Conservation (phyloP, 2,888 invertebrate genomes). For the Xestobium rufovillosum region DNA sequence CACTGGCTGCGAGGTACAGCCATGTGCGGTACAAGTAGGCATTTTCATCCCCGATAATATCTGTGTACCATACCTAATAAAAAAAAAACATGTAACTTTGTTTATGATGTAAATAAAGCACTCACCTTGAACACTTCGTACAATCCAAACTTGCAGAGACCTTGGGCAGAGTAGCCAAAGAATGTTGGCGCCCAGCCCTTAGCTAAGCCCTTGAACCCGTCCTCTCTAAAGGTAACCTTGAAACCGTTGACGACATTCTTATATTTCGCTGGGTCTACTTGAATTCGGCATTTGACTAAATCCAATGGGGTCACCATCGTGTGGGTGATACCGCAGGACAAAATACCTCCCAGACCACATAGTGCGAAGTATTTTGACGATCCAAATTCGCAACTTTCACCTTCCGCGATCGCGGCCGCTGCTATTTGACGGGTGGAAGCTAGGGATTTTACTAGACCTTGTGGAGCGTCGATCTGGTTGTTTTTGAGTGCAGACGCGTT, state of each 20-base stretch:
- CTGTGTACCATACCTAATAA: constrained; percentile 79
- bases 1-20: constrained; percentile 87
- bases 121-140: constrained; percentile 67
- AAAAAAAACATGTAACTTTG: constrained; percentile 5
- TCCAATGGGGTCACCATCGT: constrained; percentile 94
- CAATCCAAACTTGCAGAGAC: constrained; percentile 96
- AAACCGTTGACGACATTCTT: constrained; percentile 83
- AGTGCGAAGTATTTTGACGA: constrained; percentile 83
- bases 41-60: constrained; percentile 84
- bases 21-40: constrained; percentile 82
- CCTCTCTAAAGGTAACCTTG: constrained; percentile 77
- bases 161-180: constrained; percentile 92
- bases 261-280: constrained; percentile 92
- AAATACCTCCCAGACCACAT: constrained; percentile 84
- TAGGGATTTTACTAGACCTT: constrained; percentile 35
- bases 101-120: constrained; percentile 7
- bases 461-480: constrained; percentile 16
- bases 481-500: constrained; percentile 18
- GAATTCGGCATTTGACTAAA: constrained; percentile 90
- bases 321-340: constrained; percentile 78
- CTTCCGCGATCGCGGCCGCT: constrained; percentile 26
- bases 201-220: constrained; percentile 76
- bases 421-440: constrained; percentile 39
- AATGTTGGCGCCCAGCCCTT: constrained; percentile 98
- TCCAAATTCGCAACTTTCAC: constrained; percentile 72